Conservation (phyloP, 2,888 invertebrate genomes). For the Eupithecia insigniata region DNA sequence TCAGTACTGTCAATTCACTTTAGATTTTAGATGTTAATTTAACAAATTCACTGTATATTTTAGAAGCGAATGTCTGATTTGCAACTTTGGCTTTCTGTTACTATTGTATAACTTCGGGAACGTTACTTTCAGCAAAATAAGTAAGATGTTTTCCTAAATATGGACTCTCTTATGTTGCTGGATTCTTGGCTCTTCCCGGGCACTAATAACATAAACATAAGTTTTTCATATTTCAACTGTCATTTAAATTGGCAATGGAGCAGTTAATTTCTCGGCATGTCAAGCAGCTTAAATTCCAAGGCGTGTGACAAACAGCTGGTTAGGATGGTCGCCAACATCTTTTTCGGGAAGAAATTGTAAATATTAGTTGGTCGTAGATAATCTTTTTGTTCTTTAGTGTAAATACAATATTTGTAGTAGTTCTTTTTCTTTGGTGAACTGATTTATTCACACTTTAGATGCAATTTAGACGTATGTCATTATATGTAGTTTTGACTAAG, state of each 20-base stretch:
- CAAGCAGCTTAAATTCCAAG: slow-evolving; percentile 19
- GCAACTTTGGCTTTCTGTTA: not conserved
- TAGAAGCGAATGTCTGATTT: not conserved
- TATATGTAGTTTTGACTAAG: not conserved
- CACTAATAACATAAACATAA: not conserved
- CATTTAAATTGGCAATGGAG: slow-evolving; percentile 22
- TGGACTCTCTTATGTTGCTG: not conserved
- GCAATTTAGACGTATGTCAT: too few relatives aligned
- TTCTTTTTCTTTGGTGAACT: not conserved
- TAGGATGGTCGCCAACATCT: slow-evolving; percentile 22
- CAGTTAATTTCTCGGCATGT: slow-evolving; percentile 18
- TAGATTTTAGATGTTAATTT: too few relatives aligned
- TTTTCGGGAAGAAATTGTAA: slow-evolving; percentile 13
- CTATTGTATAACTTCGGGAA: not conserved
- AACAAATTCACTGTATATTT: not conserved
- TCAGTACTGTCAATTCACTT: slow-evolving; percentile 50
- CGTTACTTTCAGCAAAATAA: not conserved
- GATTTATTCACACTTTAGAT: not conserved
- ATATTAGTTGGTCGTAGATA: slow-evolving; percentile 12
- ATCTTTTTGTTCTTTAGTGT: slow-evolving; percentile 2
- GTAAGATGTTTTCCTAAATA: not conserved
- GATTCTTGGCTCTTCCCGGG: not conserved
- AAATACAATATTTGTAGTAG: slow-evolving; percentile 4
- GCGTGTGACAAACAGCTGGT: slow-evolving; percentile 21
- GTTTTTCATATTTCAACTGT: not conserved